Conservation (phyloP, 2,113 vertebrate genomes). For the Mesitornis unicolor region DNA sequence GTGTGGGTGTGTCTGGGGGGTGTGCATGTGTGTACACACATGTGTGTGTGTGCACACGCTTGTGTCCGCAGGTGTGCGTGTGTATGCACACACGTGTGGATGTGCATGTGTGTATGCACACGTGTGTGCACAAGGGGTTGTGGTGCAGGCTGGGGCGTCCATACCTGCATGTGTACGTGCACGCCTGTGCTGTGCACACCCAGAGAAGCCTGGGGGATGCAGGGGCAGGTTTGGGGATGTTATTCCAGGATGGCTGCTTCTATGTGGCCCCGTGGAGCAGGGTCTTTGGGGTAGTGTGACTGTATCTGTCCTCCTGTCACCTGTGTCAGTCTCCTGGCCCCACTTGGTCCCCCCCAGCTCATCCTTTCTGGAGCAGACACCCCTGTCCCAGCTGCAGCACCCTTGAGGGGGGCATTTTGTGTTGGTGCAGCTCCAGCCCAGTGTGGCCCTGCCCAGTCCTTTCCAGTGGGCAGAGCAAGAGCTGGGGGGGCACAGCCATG, state of each 20-base stretch:
- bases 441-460: not conserved
- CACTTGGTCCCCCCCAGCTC: not conserved
- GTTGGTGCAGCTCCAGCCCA: not conserved
- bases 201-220: not conserved
- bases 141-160: no score
- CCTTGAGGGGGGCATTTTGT: not conserved
- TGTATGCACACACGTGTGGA: rapidly evolving
- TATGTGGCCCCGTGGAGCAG: not conserved
- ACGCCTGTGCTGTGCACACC: not conserved
- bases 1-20: not conserved
- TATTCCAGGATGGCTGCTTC: not conserved
- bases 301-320: not conserved
- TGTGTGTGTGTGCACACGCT: not conserved
- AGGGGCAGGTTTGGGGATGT: not conserved
- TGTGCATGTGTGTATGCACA: not conserved
- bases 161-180: rapidly evolving
- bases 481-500: not conserved
- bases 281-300: not conserved
- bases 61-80: not conserved
- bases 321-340: not conserved
- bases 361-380: not conserved
- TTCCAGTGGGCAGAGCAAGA: not conserved
- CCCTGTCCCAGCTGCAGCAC: not conserved
- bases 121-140: not conserved
- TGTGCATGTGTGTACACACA: rapidly evolving